Evolutionary conservation across 37 sponge, comb jelly and placozoan genomes (phyloP).

Genomic region (Bolinopsis microptera): DNA sequence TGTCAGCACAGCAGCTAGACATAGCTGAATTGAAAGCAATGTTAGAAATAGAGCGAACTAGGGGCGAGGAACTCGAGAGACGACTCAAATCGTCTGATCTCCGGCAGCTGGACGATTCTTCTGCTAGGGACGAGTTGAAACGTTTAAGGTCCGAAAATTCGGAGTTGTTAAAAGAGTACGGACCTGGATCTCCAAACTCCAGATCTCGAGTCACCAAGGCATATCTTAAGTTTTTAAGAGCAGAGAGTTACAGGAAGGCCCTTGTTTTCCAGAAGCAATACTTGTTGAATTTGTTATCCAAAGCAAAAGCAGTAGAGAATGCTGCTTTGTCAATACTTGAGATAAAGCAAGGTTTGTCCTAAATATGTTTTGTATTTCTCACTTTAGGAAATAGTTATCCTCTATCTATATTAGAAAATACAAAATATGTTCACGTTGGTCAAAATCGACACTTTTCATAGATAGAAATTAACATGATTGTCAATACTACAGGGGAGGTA

Average conservation of each 20-base stretch:
- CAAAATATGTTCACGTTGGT: no score
- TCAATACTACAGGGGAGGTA: no score
- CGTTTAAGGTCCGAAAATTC: not conserved
- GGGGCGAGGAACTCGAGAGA: constrained; percentile 53
- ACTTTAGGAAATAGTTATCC: no score
- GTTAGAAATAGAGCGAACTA: constrained; percentile 27
- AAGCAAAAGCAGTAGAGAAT: not conserved
- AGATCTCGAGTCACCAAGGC: constrained; percentile 45
- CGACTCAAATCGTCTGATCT: not conserved
- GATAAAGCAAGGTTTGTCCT: constrained; percentile 53
- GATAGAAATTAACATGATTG: no score
- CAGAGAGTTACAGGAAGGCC: constrained; percentile 2
- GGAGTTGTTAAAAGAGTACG: not conserved
- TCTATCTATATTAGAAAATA: no score
- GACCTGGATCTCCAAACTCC: not conserved
- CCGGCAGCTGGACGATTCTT: not conserved
- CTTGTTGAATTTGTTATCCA: not conserved
- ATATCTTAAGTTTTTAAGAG: constrained; percentile 30
- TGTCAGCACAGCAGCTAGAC: constrained; percentile 65
- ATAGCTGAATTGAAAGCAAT: constrained; percentile 59
- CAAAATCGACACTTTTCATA: no score
- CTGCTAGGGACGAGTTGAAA: constrained; percentile 4
- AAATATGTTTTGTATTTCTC: no score
- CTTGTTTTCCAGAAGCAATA: constrained; percentile 61
- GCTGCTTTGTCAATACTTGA: constrained; percentile 29